Conservation (phyloP, 2,797 vertebrate genomes). For the Glyptemys insculpta region DNA sequence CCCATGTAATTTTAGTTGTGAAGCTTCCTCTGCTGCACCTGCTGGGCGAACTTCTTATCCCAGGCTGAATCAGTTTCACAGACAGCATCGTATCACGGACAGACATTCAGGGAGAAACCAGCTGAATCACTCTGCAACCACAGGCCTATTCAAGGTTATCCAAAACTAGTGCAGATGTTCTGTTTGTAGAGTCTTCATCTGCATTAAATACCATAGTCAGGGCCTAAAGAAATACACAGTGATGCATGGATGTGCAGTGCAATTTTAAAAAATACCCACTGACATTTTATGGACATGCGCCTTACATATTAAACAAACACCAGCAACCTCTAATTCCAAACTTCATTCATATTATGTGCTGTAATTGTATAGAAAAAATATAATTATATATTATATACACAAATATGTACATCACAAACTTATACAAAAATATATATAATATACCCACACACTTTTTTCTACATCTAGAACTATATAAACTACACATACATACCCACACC, state of each 20-base stretch:
- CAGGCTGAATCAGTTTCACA: not conserved
- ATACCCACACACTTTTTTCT: not conserved
- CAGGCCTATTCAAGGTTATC: conserved; percentile 28
- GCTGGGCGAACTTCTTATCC: not conserved
- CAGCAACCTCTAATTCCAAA: not conserved
- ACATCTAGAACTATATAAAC: not conserved
- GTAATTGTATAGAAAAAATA: not conserved
- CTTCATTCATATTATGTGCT: not conserved
- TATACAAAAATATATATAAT: rapidly evolving
- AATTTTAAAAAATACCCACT: not conserved
- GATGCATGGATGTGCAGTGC: not conserved
- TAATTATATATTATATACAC: not conserved
- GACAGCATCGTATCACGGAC: not conserved
- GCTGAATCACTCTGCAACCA: not conserved
- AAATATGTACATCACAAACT: not conserved
- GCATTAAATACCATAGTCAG: not conserved
- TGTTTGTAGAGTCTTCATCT: not conserved
- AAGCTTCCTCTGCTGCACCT: not conserved
- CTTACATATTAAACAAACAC: conserved; percentile 1
- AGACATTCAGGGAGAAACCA: not conserved
- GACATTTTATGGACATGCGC: not conserved
- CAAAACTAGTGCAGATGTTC: not conserved
- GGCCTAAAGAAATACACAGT: conserved; percentile 6
- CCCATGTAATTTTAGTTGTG: not conserved
- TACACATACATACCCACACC: not conserved